Base-by-base conservation (phyloP, 2,113 vertebrate species). In the Alosa alosa region DNA sequence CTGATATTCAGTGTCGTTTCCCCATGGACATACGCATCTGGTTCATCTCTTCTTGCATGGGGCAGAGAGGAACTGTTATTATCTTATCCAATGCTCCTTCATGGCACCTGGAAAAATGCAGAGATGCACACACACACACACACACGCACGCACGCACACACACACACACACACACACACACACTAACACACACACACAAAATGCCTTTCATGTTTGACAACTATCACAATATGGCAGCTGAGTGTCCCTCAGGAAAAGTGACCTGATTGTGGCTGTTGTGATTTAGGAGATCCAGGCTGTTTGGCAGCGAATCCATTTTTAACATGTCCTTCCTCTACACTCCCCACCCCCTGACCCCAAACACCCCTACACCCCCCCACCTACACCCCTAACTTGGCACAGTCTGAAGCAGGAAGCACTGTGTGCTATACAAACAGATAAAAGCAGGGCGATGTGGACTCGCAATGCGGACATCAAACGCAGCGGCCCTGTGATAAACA, bases 371-470 rank as follows among this genome's bases (percentile, higher is more conserved):
- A 83, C 50, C 55, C 72, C 31, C 15, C 47, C 75, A 82, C 85
- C 87, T 82, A 81, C 47, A 52, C 44, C 49, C 44, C 45, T 46
- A 81, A 49, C 75, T 46, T 57, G 55, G 15, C 82, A 44, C 82
- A 41, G 45, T 86, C 31, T 39, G 18, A 81, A 84, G 81, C 84
- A 90, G 85, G 87, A 90, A 89, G 45, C 88, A 72, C 88, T 89
- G 64, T 46, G 82, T 52, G 72, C 84, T 86, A 85, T 87, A 75
- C 81, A 86, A 88, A 87, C 85, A 90, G 82, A 85, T 75, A 84
- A 49, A 50, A 25, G 78, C 60, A n/a, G 82, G 4, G 52, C 18
- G 49, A 68, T 83, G 57, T 49, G 45, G 45, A 86, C 83, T 81
- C 31, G 31, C 39, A 9, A 46, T 84, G 17, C 83, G 41, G 81